Conservation (phyloP, 2,797 vertebrate species). For the Ataeniobius toweri region DNA sequence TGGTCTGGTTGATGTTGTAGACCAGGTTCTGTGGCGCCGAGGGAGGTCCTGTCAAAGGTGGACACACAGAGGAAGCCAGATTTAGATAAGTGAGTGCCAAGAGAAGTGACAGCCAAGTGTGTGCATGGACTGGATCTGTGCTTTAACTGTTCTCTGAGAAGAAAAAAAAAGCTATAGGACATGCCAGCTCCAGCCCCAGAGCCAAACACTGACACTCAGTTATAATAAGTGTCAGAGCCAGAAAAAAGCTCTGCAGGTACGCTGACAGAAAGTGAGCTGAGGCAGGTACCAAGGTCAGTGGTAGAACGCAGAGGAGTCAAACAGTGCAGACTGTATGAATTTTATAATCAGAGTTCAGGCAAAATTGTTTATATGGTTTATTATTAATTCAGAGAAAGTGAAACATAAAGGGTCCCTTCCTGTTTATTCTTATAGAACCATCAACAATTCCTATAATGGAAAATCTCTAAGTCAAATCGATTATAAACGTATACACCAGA, state of each 20-base stretch:
- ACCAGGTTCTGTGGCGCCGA: constrained; percentile 98
- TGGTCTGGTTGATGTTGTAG: constrained; percentile 99
- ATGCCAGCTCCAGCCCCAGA: constrained; percentile 58
- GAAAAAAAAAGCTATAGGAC: constrained; percentile 53
- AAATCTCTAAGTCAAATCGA: background rate
- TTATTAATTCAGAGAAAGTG: constrained; percentile 1
- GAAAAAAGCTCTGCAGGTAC: constrained; percentile 54
- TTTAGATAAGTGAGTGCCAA: constrained; percentile 63
- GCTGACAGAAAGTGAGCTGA: constrained; percentile 58
- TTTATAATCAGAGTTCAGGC: constrained; percentile 4
- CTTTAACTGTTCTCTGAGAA: constrained; percentile 46
- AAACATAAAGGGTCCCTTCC: background rate
- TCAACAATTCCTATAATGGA: background rate
- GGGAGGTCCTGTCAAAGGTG: constrained; percentile 87
- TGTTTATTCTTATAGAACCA: background rate
- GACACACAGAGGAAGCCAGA: constrained; percentile 61
- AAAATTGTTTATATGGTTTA: background rate
- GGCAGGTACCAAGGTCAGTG: constrained; percentile 68
- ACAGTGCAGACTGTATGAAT: background rate
- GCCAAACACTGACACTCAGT: constrained; percentile 60
- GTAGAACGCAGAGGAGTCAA: constrained; percentile 38
- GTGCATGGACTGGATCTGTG: constrained; percentile 65
- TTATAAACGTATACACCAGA: background rate
- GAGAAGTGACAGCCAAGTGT: constrained; percentile 63
- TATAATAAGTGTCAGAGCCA: no score